Conservation (phyloP, 2,888 invertebrate species). For the Auanema freiburgensis region DNA sequence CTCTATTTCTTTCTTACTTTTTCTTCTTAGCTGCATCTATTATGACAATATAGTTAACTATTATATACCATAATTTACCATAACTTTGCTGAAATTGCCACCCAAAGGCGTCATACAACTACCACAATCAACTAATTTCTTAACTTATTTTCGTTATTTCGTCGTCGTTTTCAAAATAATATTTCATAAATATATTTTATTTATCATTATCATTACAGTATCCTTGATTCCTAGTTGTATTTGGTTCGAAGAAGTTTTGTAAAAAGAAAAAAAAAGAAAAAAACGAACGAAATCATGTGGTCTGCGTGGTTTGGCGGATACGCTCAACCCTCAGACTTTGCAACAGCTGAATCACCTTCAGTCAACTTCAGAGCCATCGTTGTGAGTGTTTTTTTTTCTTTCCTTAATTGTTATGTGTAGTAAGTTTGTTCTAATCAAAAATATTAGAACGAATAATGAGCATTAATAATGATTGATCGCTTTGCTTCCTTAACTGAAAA, state of each 20-base stretch:
- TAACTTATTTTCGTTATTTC: background rate
- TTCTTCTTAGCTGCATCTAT: background rate
- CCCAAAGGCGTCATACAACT: too few relatives aligned
- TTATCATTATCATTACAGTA: background rate
- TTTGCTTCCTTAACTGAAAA: background rate
- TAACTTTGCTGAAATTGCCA: too few relatives aligned
- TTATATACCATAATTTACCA: background rate
- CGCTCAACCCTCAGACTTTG: constrained; percentile 45
- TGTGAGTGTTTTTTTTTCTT: constrained; percentile 21
- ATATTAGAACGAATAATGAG: too few relatives aligned
- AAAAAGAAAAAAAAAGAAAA: background rate
- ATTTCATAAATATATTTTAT: background rate
- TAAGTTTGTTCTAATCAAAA: constrained; percentile 2
- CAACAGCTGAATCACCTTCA: constrained; percentile 32
- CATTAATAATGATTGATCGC: background rate
- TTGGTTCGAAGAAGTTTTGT: background rate
- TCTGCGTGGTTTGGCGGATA: constrained; percentile 42
- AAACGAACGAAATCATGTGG: constrained; percentile 23
- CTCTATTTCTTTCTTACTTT: background rate
- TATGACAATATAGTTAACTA: background rate
- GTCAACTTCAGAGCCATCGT: constrained; percentile 37
- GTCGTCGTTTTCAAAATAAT: background rate
- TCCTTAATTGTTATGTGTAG: too few relatives aligned
- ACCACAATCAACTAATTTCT: background rate
- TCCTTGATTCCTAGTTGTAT: background rate